phyloP scores from a whole-genome alignment of 2,113 vertebrate genomes.

The Anseranas semipalmata region DNA sequence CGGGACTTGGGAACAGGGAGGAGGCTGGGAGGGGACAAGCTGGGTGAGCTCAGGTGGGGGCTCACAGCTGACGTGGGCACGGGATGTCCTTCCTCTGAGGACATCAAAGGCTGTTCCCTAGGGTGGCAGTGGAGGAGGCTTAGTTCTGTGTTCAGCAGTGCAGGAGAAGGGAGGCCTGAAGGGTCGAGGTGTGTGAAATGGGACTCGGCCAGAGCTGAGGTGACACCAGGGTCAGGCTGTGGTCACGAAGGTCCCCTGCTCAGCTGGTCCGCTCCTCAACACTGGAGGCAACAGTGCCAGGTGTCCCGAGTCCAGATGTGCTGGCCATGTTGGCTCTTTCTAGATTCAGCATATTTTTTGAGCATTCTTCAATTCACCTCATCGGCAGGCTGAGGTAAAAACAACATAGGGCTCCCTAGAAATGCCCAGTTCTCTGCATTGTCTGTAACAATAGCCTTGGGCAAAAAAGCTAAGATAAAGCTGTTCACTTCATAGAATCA shows the following conservation, averaged over 20 bases:
- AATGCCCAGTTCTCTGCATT: background rate
- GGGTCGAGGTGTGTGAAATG: background rate
- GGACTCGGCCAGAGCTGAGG: background rate
- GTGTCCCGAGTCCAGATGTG: accelerated
- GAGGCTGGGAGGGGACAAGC: background rate
- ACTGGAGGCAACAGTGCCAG: background rate
- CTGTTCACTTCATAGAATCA: background rate
- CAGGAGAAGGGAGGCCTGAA: background rate
- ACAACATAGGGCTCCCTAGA: background rate
- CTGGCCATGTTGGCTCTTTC: background rate
- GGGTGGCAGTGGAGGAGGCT: background rate
- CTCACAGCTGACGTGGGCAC: background rate
- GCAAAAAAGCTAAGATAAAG: background rate
- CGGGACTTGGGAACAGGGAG: background rate
- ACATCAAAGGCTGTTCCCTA: background rate
- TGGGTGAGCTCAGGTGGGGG: background rate
- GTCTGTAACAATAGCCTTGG: background rate
- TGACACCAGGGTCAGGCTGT: background rate
- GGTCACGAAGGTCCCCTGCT: background rate
- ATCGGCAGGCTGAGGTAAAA: background rate
- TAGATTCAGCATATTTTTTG: background rate
- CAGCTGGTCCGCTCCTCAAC: background rate
- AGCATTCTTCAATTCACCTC: background rate
- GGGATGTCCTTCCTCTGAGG: background rate
- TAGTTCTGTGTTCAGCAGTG: background rate